Conservation (phyloP, 2,113 vertebrate genomes). For the Lophius piscatorius region DNA sequence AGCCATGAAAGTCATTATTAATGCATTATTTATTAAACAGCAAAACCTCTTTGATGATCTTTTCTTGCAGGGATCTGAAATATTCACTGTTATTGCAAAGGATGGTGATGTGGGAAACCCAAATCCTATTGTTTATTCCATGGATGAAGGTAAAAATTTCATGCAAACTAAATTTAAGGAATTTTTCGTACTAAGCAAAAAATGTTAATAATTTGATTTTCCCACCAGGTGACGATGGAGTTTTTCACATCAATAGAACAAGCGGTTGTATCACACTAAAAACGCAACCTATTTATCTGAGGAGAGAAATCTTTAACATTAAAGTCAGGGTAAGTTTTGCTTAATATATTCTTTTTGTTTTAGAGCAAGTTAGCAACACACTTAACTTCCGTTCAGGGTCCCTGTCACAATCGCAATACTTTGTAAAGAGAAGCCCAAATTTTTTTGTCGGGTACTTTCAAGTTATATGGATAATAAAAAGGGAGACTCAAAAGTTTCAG, state of each 20-base stretch:
- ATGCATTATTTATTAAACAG: not conserved
- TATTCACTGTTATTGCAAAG: slow-evolving; percentile 88
- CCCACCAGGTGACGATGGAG: slow-evolving; percentile 84
- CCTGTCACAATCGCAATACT: not conserved
- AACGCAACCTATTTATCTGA: slow-evolving; percentile 83
- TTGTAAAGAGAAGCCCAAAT: no score
- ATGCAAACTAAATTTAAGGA: not conserved
- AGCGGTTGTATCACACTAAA: slow-evolving; percentile 88
- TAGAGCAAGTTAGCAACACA: not conserved
- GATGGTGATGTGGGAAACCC: slow-evolving; percentile 93
- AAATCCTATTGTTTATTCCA: slow-evolving; percentile 85
- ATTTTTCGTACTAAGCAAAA: not conserved
- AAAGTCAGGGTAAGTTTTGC: slow-evolving; percentile 84
- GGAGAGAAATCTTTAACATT: slow-evolving; percentile 90
- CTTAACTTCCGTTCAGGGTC: not conserved
- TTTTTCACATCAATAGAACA: slow-evolving; percentile 87
- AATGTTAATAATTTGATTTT: not conserved
- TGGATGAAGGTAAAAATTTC: slow-evolving; percentile 85
- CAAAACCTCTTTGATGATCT: not conserved
- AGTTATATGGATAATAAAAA: no score
- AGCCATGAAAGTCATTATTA: no score
- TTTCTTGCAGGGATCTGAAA: slow-evolving; percentile 87
- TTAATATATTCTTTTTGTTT: not conserved
- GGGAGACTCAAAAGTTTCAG: no score
- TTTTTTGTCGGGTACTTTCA: no score